phyloP scores from a whole-genome alignment of 2,888 invertebrate species.

The Leptinotarsa peninsularis region DNA sequence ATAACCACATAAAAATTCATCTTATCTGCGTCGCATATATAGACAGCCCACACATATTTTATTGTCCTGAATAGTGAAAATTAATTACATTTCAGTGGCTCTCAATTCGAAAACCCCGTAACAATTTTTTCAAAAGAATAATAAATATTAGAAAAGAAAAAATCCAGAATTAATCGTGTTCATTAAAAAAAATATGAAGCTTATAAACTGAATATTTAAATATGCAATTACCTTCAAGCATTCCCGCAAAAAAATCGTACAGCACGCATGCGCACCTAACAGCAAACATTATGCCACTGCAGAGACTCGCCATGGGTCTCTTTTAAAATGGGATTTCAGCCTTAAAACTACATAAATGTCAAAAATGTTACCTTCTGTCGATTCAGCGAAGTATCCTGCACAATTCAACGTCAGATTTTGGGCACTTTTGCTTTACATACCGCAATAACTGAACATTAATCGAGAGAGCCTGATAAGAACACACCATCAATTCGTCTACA shows the following conservation, averaged over 20 bases:
- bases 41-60: conserved; percentile 17
- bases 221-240: conserved; percentile 35
- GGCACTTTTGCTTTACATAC: conserved; percentile 45
- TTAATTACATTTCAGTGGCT: not conserved
- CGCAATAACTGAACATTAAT: conserved; percentile 41
- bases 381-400: conserved; percentile 39
- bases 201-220: conserved; percentile 30
- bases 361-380: conserved; percentile 53
- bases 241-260: conserved; percentile 37
- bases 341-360: conserved; percentile 50
- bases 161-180: not conserved
- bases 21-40: conserved; percentile 9
- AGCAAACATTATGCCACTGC: conserved; percentile 60
- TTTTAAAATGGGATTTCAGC: conserved; percentile 45
- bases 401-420: conserved; percentile 41
- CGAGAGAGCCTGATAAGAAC: conserved; percentile 34
- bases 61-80: not conserved
- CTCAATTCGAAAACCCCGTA: not conserved
- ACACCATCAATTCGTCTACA: conserved; percentile 58
- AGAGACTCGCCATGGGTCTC: conserved; percentile 52
- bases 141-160: not conserved
- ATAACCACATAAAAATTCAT: conserved; percentile 14
- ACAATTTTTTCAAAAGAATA: not conserved
- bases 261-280: conserved; percentile 54
- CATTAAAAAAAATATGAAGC: not conserved